phyloP scores from a whole-genome alignment of 1,140 invertebrate species.

The Archegozetes longisetosus region DNA sequence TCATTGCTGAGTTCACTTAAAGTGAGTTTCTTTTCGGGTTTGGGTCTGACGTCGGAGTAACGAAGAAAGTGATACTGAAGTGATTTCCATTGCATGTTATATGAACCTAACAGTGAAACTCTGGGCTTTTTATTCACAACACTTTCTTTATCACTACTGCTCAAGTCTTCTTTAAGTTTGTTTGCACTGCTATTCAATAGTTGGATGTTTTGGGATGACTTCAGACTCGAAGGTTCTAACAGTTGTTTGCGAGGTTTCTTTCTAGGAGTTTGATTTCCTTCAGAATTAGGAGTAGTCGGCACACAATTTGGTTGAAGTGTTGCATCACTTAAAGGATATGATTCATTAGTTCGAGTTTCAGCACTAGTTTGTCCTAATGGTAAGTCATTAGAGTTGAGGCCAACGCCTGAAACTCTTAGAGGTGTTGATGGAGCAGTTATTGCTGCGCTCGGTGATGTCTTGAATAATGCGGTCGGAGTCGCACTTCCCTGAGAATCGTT shows the following conservation, averaged over 20 bases:
- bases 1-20: conserved; percentile 78
- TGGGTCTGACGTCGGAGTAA: conserved; percentile 69
- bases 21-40: conserved; percentile 61
- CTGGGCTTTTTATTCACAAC: conserved; percentile 7
- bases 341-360: background rate
- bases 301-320: background rate
- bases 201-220: conserved; percentile 10
- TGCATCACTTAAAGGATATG: background rate
- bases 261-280: conserved; percentile 5
- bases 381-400: background rate
- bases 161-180: background rate
- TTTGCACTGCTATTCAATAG: background rate
- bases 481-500: background rate
- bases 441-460: background rate
- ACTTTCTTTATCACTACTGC: background rate
- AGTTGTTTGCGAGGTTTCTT: conserved; percentile 18
- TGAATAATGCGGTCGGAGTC: background rate
- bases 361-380: too few relatives aligned
- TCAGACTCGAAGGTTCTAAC: conserved; percentile 13
- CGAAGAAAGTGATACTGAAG: conserved; percentile 64
- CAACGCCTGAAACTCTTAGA: background rate
- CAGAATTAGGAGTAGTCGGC: background rate
- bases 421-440: background rate
- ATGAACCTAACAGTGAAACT: conserved; percentile 3
- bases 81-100: conserved; percentile 24